Evolutionary conservation across 2,888 invertebrate genomes (phyloP).

Genomic region (Callosobruchus maculatus): DNA sequence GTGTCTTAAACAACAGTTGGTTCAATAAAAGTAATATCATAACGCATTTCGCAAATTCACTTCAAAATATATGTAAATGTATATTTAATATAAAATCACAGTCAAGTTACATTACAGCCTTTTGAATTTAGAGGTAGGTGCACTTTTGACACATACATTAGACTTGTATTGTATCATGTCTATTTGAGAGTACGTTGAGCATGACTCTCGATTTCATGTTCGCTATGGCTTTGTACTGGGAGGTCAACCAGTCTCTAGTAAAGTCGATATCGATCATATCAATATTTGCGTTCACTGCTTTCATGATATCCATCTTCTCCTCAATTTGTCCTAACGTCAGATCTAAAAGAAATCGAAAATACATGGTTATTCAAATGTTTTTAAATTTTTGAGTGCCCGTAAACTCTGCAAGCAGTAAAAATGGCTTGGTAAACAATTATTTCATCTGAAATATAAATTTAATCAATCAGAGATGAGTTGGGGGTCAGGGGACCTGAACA

Average conservation of each 20-base stretch:
- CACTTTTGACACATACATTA: not conserved
- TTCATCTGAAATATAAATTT: not conserved
- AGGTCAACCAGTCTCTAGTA: not conserved
- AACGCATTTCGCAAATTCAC: no score
- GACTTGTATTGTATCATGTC: not conserved
- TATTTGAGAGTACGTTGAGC: not conserved
- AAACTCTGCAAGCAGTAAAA: not conserved
- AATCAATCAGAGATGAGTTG: no score
- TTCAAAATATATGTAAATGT: not conserved
- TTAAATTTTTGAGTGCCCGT: not conserved
- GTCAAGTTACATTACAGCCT: not conserved
- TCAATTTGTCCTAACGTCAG: not conserved
- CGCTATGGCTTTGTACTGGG: not conserved
- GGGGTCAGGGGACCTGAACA: no score
- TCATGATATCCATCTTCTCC: conserved; percentile 2
- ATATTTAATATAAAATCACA: not conserved
- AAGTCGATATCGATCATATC: not conserved
- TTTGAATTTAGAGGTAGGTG: not conserved
- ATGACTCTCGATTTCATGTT: not conserved
- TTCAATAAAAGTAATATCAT: no score
- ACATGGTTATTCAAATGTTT: not conserved
- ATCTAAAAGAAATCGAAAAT: not conserved
- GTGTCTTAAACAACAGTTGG: no score
- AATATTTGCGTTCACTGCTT: not conserved
- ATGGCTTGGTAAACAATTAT: not conserved